Evolutionary conservation across 2,113 vertebrate genomes (phyloP), one percentile per base, ranked within the genome.

Genomic region (Esox niger): DNA sequence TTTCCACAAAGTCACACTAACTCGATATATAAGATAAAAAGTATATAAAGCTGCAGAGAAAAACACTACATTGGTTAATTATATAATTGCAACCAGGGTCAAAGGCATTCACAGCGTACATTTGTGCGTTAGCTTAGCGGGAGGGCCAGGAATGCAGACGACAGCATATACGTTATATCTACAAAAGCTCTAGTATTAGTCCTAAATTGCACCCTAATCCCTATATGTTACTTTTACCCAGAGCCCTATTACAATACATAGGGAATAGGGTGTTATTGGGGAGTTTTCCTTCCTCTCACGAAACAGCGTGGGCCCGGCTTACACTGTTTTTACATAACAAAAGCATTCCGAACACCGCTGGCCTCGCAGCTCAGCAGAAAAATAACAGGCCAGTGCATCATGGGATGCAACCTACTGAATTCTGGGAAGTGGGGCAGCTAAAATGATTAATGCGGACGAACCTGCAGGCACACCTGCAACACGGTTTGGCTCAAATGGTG

Each of bases 291-390:
- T 38, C 35, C 26, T 58, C 30, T 55, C 54, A 11, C 54, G 25
- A 31, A 38, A n/a, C 27, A 15, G 35, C 15, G 2, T 13, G 21
- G 27, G 55, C 27, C 29, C 55, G 25, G 55, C 17, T 17, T 6
- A 38, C 35, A 47, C 38, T 29, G 66, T 2, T 72, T 68, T 74
- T 74, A 74, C 73, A 74, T 66, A 78, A 73, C 65, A 81, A 80
- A 68, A 32, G 30, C 29, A 33, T 64, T 55, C 55, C 52, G 35
- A 59, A 59, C 29, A 31, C 56, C 29, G 25, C 6, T 54, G 20
- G 23, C 13, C 65, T 38, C 13, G 11, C 31, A 38, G 29, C 35
- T 32, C 5, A 35, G 35, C 21, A n/a, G 29, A 15, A 33, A 23
- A 63, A 57, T 15, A 46, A 26, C 58, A 52, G 68, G 10, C n/a